Evolutionary conservation across 2,113 vertebrate species (phyloP), one percentile per base, ranked within the genome.

Genomic region (Rhabdornis inornatus): DNA sequence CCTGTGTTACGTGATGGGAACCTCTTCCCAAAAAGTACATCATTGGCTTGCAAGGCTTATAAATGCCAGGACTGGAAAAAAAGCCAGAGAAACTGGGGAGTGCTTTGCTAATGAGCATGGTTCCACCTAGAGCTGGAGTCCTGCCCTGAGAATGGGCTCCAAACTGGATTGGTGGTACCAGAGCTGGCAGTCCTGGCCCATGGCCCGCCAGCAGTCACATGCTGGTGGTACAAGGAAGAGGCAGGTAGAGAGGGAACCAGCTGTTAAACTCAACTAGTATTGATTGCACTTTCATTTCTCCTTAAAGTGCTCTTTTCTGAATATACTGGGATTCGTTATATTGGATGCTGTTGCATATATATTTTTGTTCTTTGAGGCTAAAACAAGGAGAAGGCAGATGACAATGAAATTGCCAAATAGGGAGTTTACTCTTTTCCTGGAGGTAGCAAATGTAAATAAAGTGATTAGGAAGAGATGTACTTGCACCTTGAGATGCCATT

Each of bases 101-200:
- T 25, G 31, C 22, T 79, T 90, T 63, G 30, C 44, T 87, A 71
- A 63, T 42, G 31, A 87, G n/a, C 4, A 0, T 57, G 47, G 65
- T 75, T n/a, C 10, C 28, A 53, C 47, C 35, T 57, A 33, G 49
- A 45, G 24, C n/a, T 78, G 59, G 80, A 83, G 56, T 3, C 0
- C 25, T 84, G 64, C 65, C 59, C 65, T 50, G 57, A 69, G 55
- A 17, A 47, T 1, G 3, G 49, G 33, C 39, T 68, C 39, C 1
- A 7, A 45, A 64, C 15, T 0, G 1, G 7, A 50, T 9, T 1
- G 1, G 35, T 39, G 50, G 9, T 87, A 8, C 33, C 2, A 2
- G 66, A 42, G 42, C 52, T 71, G 30, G 35, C 24, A 78, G 40
- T 20, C 42, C 39, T 33, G n/a, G 31, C 45, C 28, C 1, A 2